phyloP scores from a whole-genome alignment of 2,888 invertebrate genomes.

The Coenonympha glycerion region DNA sequence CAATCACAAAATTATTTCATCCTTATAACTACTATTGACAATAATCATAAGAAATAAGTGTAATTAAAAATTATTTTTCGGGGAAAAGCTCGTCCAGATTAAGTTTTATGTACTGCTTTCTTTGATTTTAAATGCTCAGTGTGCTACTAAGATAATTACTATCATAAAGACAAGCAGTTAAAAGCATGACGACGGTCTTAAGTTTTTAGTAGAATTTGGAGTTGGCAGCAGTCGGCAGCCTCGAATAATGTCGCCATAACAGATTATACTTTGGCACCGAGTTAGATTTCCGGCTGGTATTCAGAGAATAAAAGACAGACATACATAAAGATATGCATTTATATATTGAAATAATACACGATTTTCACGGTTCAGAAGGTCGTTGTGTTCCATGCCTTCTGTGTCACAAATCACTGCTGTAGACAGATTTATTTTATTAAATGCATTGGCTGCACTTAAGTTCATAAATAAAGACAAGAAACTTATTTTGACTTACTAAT shows the following conservation, averaged over 20 bases:
- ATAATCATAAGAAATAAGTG: too few species aligned
- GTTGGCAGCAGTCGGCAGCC: slow-evolving; percentile 57
- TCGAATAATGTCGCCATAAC: slow-evolving; percentile 70
- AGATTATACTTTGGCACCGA: slow-evolving; percentile 71
- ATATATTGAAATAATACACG: slow-evolving; percentile 1
- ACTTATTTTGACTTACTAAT: background rate
- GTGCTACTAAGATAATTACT: slow-evolving; percentile 23
- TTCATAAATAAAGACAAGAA: background rate
- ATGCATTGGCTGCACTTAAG: background rate
- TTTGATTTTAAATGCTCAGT: slow-evolving; percentile 11
- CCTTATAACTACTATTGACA: too few species aligned
- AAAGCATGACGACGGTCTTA: slow-evolving; percentile 48
- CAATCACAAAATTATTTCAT: too few species aligned
- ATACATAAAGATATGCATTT: too few species aligned
- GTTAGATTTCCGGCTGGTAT: slow-evolving; percentile 43
- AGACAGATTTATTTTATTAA: background rate
- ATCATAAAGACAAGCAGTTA: slow-evolving; percentile 38
- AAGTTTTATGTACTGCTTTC: background rate
- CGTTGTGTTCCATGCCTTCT: background rate
- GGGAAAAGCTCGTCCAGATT: too few species aligned
- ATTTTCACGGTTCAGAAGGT: background rate
- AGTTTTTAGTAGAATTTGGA: slow-evolving; percentile 51
- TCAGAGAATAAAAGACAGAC: slow-evolving; percentile 46
- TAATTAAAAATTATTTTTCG: too few species aligned
- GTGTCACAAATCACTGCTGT: background rate